A percentile compares a stretch with the other conserved stretches of the same genome.
These are phyloP conservation scores for Hafferia zeledoni DNA, from an alignment of 2,797 vertebrate genomes.

Conservation along the genomic window DNA sequence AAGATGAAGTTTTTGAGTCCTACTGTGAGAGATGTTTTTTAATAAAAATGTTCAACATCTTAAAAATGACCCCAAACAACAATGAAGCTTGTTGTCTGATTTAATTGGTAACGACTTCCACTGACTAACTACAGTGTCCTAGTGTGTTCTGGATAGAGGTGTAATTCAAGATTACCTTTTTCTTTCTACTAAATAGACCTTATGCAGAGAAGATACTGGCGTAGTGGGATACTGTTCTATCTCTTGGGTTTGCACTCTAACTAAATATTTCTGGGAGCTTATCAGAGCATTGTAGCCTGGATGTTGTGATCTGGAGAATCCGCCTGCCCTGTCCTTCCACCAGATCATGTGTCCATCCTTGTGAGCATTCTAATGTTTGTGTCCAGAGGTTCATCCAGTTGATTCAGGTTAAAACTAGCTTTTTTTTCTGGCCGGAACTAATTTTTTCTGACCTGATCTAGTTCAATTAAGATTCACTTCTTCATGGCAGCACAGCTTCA, in stretches of 20 bases:
- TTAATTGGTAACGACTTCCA: not conserved
- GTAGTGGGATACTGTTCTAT: not conserved
- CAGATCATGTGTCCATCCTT: not conserved
- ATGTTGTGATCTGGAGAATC: not conserved
- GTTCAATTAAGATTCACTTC: not conserved
- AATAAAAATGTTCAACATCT: not conserved
- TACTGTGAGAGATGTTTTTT: not conserved
- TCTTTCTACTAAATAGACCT: not conserved
- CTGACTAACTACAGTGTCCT: not conserved
- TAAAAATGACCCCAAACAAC: not conserved
- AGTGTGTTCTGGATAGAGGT: not conserved
- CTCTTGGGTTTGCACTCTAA: not conserved
- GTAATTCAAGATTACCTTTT: not conserved
- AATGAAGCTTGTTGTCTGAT: not conserved
- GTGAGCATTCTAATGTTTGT: not conserved
- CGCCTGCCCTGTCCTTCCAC: not conserved
- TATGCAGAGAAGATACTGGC: not conserved
- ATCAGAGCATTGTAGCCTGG: rapidly evolving
- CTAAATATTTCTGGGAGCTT: not conserved
- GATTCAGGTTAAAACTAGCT: not conserved
- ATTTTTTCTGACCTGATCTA: not conserved
- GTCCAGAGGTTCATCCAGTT: not conserved
- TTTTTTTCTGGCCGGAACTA: not conserved
- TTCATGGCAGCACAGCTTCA: not conserved
- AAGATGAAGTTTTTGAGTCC: not conserved